phyloP scores from a whole-genome alignment of 2,888 invertebrate species.

The Carabus problematicus region DNA sequence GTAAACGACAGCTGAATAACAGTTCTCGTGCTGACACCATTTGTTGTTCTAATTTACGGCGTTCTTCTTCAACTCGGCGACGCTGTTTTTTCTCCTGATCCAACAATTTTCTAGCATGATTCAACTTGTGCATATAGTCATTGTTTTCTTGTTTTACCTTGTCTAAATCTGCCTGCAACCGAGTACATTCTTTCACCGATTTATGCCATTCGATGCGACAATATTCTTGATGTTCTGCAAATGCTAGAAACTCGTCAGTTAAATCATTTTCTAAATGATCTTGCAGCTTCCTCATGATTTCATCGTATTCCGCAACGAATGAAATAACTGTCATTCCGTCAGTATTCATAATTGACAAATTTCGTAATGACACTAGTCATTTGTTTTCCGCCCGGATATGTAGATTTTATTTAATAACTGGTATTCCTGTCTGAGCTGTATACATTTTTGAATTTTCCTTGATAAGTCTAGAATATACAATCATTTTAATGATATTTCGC shows the following conservation, averaged over 20 bases:
- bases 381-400: too few species aligned
- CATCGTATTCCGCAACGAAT: constrained; percentile 74
- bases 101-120: constrained; percentile 79
- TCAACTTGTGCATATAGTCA: constrained; percentile 80
- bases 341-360: too few species aligned
- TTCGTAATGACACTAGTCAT: too few species aligned
- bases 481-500: too few species aligned
- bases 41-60: constrained; percentile 63
- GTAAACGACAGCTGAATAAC: constrained; percentile 73
- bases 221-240: constrained; percentile 75
- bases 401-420: too few species aligned
- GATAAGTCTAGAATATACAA: too few species aligned
- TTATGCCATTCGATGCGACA: constrained; percentile 73
- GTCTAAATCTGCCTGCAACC: constrained; percentile 74
- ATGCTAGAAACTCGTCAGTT: constrained; percentile 69
- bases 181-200: constrained; percentile 74
- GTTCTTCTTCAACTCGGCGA: constrained; percentile 67
- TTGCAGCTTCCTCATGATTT: constrained; percentile 72
- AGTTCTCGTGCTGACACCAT: constrained; percentile 76
- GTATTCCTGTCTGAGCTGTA: too few species aligned
- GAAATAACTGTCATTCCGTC: constrained; percentile 58
- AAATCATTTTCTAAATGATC: constrained; percentile 69
- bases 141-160: constrained; percentile 74
- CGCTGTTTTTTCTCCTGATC: constrained; percentile 80
- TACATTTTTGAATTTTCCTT: too few species aligned